Evolutionary conservation across 2,888 invertebrate genomes (phyloP).

Genomic region (Xanthorhoe spadicearia): DNA sequence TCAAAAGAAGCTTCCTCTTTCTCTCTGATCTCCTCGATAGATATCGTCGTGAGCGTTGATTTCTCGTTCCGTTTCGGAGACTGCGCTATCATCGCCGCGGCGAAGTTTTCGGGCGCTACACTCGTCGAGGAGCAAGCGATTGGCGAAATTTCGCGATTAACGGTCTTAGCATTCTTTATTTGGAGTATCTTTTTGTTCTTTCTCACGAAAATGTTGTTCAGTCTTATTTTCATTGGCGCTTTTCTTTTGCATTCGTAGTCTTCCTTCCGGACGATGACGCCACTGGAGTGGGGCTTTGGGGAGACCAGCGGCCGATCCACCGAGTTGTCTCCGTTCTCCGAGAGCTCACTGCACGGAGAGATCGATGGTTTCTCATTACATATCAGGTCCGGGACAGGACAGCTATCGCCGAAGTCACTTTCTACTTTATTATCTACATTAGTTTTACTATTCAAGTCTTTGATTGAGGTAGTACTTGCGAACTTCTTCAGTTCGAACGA

Average conservation of each 20-base stretch:
- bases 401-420: conserved; percentile 74
- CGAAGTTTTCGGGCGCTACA: conserved; percentile 66
- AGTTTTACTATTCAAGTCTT: conserved; percentile 62
- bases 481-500: conserved; percentile 79
- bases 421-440: conserved; percentile 69
- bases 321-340: conserved; percentile 76
- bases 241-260: conserved; percentile 50
- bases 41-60: conserved; percentile 61
- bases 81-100: conserved; percentile 37
- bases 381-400: conserved; percentile 78
- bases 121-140: conserved; percentile 63
- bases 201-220: conserved; percentile 77
- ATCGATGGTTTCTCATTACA: conserved; percentile 82
- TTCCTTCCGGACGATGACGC: conserved; percentile 34
- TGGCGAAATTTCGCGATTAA: conserved; percentile 52
- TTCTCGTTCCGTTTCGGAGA: conserved; percentile 28
- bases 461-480: conserved; percentile 66
- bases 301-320: conserved; percentile 62
- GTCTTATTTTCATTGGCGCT: conserved; percentile 61
- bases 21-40: conserved; percentile 66
- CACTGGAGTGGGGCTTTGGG: conserved; percentile 56
- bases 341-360: conserved; percentile 80
- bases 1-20: conserved; percentile 52
- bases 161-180: conserved; percentile 71
- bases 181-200: conserved; percentile 78